Evolutionary conservation across 2,113 vertebrate species (phyloP), one percentile per base, ranked within the genome.

Genomic region (Nettapus auritus): DNA sequence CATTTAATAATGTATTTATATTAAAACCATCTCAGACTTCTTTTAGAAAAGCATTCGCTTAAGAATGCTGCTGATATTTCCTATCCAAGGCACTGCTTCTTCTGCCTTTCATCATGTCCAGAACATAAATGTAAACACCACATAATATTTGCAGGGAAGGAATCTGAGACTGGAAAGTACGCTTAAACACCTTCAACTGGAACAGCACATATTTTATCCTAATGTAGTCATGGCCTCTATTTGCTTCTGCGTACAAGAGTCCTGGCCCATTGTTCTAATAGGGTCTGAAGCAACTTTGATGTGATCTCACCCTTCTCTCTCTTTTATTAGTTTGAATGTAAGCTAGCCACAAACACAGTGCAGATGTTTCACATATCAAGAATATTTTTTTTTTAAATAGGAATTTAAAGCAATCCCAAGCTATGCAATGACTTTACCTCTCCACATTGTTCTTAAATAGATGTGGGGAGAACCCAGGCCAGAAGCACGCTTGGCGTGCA

Each of bases 171-270:
- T 92, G 96, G 95, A 97, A 97, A 97, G 94, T 90, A 95, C 79
- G 81, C 11, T 86, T 94, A 87, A 95, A 91, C 88, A 93, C 89
- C 92, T 96, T 84, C 94, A 84, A 88, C 80, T 87, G 67, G 79
- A 97, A 93, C 63, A 40, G 50, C 36, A 93, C 97, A 98, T 98
- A 97, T 78, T 98, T 98, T 97, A 96, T 92, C 98, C 98, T 98
- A 98, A 98, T 97, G 97, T 97, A 98, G 97, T 94, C 97, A 97
- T 96, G 93, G 71, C 53, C 91, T 59, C 67, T 76, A 34, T 69
- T 92, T 74, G 91, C 82, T 91, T 79, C 36, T 3, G 82, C 74
- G 82, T 76, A 90, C 33, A 52, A 91, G 34, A 92, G 69, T 79
- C 90, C 70, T 13, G 10, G 17, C 5, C 22, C 59, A 60, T 78